These are phyloP conservation scores for Cyclargus thomasi DNA, from an alignment of 1,140 invertebrate species.

Conservation along the genomic window DNA sequence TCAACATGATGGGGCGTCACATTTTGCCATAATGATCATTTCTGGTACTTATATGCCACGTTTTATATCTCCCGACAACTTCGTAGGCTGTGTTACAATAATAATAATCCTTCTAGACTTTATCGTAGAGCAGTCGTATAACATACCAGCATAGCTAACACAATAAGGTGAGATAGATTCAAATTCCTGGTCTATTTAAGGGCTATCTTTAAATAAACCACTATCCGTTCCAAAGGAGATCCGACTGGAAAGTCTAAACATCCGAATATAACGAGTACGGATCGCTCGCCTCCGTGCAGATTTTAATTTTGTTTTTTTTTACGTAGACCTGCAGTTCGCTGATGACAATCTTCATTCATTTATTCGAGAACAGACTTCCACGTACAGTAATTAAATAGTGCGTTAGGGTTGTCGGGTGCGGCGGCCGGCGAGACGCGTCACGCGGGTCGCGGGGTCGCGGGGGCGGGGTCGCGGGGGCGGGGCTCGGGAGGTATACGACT, in stretches of 20 bases:
- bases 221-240: not conserved
- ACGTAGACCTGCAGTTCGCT: not conserved
- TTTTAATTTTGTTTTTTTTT: not conserved
- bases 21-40: too few species aligned
- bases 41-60: too few species aligned
- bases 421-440: too few species aligned
- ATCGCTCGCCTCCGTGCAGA: not conserved
- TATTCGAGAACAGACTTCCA: not conserved
- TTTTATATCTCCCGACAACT: too few species aligned
- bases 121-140: not conserved
- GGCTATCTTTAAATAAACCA: not conserved
- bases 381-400: not conserved
- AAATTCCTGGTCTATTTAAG: not conserved
- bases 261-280: not conserved
- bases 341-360: not conserved
- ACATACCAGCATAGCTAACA: not conserved
- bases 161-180: not conserved
- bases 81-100: too few species aligned
- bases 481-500: not conserved
- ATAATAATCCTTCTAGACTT: not conserved
- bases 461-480: too few species aligned
- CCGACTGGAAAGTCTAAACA: not conserved
- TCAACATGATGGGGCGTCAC: not conserved
- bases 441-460: too few species aligned
- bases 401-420: slow-evolving; percentile 2